Evolutionary conservation across 2,113 vertebrate genomes (phyloP).

Genomic region (Scomber scombrus): DNA sequence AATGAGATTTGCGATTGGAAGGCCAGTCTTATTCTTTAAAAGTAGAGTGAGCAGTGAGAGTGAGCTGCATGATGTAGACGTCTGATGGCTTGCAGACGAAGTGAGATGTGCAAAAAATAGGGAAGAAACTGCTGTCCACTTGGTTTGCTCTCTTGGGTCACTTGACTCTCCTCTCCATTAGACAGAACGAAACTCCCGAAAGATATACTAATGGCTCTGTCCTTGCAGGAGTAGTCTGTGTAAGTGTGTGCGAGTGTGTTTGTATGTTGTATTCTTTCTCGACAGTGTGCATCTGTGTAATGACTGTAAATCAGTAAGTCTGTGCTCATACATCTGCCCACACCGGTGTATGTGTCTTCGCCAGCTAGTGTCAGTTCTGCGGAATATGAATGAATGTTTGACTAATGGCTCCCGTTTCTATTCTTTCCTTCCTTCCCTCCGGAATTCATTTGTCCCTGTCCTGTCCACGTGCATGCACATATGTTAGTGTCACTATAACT

Average conservation of each 20-base stretch:
- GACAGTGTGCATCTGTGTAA: slow-evolving; percentile 25
- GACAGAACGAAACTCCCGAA: slow-evolving; percentile 62
- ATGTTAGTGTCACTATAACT: slow-evolving; percentile 55
- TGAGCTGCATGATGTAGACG: not conserved
- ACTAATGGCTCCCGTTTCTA: slow-evolving; percentile 68
- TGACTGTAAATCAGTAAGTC: not conserved
- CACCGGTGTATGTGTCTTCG: slow-evolving; percentile 1
- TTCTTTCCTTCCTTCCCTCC: slow-evolving; percentile 66
- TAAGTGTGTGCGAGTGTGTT: slow-evolving; percentile 6
- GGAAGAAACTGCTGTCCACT: slow-evolving; percentile 49
- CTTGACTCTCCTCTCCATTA: slow-evolving; percentile 68
- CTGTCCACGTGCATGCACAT: slow-evolving; percentile 49
- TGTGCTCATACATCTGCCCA: not conserved
- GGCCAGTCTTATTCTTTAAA: not conserved
- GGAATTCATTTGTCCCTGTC: slow-evolving; percentile 70
- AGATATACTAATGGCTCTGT: slow-evolving; percentile 71
- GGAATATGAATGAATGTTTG: slow-evolving; percentile 56
- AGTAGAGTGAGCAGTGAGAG: not conserved
- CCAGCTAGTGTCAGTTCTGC: slow-evolving; percentile 22
- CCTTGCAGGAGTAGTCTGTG: slow-evolving; percentile 34
- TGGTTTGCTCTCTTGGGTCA: slow-evolving; percentile 54
- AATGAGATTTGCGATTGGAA: not conserved
- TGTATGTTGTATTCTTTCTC: slow-evolving; percentile 40
- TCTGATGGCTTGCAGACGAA: slow-evolving; percentile 2
- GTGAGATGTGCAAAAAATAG: not conserved